Conservation (phyloP, 2,113 vertebrate species). For the Nycticebus coucang region DNA sequence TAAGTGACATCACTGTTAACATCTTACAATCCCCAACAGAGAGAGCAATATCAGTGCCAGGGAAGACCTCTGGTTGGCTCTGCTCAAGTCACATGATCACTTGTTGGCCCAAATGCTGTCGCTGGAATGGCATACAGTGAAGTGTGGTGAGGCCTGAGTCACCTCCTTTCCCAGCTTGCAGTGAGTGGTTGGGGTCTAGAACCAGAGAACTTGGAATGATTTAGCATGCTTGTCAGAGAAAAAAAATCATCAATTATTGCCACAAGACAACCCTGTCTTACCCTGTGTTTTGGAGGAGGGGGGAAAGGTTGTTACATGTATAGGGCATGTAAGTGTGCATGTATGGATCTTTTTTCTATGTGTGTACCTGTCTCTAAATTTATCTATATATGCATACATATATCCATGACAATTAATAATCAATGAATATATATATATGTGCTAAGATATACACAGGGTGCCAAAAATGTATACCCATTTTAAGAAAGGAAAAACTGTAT, state of each 20-base stretch:
- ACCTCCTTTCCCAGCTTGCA: background rate
- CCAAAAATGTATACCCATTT: too few relatives aligned
- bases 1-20: background rate
- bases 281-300: background rate
- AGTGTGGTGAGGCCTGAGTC: background rate
- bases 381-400: background rate
- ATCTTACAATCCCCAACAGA: background rate
- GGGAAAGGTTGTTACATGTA: rapidly evolving
- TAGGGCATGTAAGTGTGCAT: too few relatives aligned
- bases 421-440: background rate
- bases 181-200: background rate
- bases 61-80: background rate
- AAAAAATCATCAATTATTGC: background rate
- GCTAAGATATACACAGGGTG: too few relatives aligned
- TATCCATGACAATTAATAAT: background rate
- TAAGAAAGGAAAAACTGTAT: too few relatives aligned
- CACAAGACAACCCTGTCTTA: background rate
- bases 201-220: background rate
- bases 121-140: background rate
- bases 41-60: background rate
- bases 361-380: background rate
- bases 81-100: background rate
- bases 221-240: background rate
- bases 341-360: background rate
- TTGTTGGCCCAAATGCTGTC: background rate